These are phyloP conservation scores for Morinoia aosen DNA, from an alignment of 2,888 invertebrate species.

Conservation along the genomic window DNA sequence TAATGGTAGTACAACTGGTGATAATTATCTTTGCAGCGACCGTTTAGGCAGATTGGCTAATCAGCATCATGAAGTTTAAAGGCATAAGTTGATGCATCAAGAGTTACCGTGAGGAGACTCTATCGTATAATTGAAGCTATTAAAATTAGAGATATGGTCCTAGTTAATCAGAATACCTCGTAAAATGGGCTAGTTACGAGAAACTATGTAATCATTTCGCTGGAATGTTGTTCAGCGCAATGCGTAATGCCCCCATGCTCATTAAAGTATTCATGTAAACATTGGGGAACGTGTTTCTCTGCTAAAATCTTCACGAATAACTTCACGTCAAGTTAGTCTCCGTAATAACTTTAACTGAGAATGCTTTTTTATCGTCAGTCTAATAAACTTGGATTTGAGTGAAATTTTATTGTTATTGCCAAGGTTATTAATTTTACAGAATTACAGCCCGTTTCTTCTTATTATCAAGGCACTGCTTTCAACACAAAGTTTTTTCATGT, in stretches of 20 bases:
- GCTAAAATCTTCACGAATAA: no score
- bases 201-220: not conserved
- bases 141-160: not conserved
- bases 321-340: no score
- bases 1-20: slow-evolving; percentile 3
- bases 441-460: not conserved
- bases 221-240: not conserved
- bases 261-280: not conserved
- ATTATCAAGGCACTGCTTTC: not conserved
- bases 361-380: no score
- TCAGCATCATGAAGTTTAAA: not conserved
- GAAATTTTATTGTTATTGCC: not conserved
- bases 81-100: not conserved
- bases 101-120: not conserved
- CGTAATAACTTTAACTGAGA: no score
- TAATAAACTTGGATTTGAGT: no score
- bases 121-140: not conserved
- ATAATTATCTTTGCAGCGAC: not conserved
- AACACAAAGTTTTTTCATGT: not conserved
- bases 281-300: no score
- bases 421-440: not conserved
- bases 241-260: not conserved
- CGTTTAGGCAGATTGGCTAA: slow-evolving; percentile 10
- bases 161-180: not conserved
- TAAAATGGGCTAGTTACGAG: not conserved